Conservation (phyloP, 2,797 vertebrate genomes). For the Vespertilio murinus region DNA sequence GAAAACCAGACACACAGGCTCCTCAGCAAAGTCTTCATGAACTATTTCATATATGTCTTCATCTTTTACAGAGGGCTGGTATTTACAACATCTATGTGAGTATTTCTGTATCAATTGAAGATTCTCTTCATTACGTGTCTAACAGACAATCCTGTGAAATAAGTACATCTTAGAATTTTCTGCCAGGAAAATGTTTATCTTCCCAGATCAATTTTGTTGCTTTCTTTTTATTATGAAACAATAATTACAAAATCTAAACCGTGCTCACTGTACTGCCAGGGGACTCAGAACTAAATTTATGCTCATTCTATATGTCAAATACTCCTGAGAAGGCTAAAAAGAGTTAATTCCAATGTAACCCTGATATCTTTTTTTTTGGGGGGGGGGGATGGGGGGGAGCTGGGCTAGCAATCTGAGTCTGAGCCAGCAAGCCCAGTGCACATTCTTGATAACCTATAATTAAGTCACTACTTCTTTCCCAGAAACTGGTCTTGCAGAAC, state of each 20-base stretch:
- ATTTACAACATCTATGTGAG: background rate
- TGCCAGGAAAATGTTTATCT: background rate
- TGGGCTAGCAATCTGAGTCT: too few species aligned
- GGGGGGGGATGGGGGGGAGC: too few species aligned
- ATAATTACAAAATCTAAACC: background rate
- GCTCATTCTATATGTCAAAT: background rate
- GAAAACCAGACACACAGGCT: background rate
- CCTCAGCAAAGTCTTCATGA: background rate
- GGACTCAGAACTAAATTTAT: background rate
- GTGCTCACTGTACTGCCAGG: background rate
- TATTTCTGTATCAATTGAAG: background rate
- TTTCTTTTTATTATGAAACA: slow-evolving; percentile 14
- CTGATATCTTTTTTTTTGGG: too few species aligned
- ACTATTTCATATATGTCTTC: background rate
- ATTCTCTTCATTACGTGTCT: background rate
- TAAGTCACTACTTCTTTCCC: too few species aligned
- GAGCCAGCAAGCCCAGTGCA: too few species aligned
- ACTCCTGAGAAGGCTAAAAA: too few species aligned
- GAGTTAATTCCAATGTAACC: too few species aligned
- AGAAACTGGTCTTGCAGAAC: too few species aligned
- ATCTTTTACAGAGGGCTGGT: background rate
- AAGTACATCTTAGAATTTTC: background rate
- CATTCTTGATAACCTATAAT: too few species aligned
- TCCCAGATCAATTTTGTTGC: background rate
- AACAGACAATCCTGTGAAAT: background rate